Evolutionary conservation across 1,140 invertebrate genomes (phyloP), one percentile per base, ranked within the genome.

Genomic region (Trachelipus rathkii): DNA sequence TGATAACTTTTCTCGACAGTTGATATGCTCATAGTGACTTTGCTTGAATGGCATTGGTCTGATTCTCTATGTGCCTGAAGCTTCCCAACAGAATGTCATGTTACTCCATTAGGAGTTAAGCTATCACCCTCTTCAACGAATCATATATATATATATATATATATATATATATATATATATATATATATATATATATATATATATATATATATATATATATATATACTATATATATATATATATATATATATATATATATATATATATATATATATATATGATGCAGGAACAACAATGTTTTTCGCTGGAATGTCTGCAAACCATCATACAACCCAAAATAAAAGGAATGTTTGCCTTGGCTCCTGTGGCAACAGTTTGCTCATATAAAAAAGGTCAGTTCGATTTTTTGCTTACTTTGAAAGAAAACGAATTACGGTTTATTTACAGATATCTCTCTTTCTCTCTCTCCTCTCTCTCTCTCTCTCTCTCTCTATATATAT

Each of bases 381-480:
- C 50, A 60, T 19, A 60, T 60, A 2, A 13, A 60, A n/a, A 3
- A 60, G 50, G 2, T 8, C 50, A 2, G 50, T 60, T 60, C 50
- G 50, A 15, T 60, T 15, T 19, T 60, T 60, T 19, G 50, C 50
- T 60, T 60, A 60, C 50, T 15, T 3, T 19, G 19, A 13, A 13
- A n/a, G n/a, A n/a, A 60, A 60, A 15, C 1, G 2, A 2, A 60
- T 60, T 15, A 13, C 11, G 50, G 50, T 60, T 15, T 15, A 8
- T 19, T 50, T 15, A 60, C 11, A 19, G 8, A 13, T 60, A 3
- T 50, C 46, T 50, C 46, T 50, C 46, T 50, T 15, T 50, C 46
- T 50, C 46, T 50, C 46, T 50, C 46, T 50, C 46, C n/a, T 50
- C 46, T 50, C 46, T 50, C 46, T 50, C 46, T 50, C 46, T 50